Evolutionary conservation across 1,140 invertebrate species (phyloP).

Genomic region (Sweltsa coloradensis): DNA sequence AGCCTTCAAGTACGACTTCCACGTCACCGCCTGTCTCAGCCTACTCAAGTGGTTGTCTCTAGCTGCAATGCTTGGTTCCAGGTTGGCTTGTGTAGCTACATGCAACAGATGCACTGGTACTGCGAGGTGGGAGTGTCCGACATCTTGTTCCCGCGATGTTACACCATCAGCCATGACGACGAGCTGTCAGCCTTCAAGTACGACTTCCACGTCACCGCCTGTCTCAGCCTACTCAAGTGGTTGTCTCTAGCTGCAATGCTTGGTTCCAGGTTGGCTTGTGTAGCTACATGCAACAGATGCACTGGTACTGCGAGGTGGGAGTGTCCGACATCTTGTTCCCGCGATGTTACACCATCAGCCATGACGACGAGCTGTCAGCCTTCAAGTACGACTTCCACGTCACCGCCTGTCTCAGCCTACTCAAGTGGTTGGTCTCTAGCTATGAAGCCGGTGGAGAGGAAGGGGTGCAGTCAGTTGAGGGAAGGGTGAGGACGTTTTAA

Average conservation of each 20-base stretch:
- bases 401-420: slow-evolving; percentile 72
- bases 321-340: slow-evolving; percentile 72
- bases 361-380: slow-evolving; percentile 73
- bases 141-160: slow-evolving; percentile 76
- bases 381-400: slow-evolving; percentile 84
- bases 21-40: slow-evolving; percentile 76
- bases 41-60: slow-evolving; percentile 67
- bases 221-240: slow-evolving; percentile 69
- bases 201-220: slow-evolving; percentile 82
- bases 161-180: slow-evolving; percentile 72
- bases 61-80: too few species aligned
- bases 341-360: slow-evolving; percentile 74
- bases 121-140: slow-evolving; percentile 67
- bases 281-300: slow-evolving; percentile 67
- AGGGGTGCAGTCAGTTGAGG: slow-evolving; percentile 37
- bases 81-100: slow-evolving; percentile 61
- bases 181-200: slow-evolving; percentile 80
- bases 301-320: slow-evolving; percentile 77
- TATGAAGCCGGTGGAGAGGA: slow-evolving; percentile 42
- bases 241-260: too few species aligned
- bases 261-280: slow-evolving; percentile 64
- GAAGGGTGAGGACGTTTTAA: slow-evolving; percentile 44
- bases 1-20: slow-evolving; percentile 82
- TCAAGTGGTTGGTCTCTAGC: slow-evolving; percentile 58
- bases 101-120: slow-evolving; percentile 83